phyloP scores from a whole-genome alignment of 2,113 vertebrate genomes.

The Gymnobelideus leadbeateri region DNA sequence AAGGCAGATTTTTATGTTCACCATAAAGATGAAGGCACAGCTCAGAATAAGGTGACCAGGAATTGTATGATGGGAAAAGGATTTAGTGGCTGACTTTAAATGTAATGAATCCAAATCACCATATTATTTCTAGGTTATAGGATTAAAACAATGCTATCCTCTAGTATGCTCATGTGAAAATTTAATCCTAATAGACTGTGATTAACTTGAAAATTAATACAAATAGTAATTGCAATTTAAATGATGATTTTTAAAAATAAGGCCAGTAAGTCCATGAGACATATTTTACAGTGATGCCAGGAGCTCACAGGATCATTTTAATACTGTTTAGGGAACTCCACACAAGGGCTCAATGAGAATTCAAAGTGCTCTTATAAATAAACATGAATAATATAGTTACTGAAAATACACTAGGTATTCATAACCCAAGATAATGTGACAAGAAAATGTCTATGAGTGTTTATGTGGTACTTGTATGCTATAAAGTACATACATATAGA shows the following conservation, averaged over 20 bases:
- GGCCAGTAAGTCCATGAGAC: neutral
- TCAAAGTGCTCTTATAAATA: neutral
- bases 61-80: neutral
- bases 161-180: neutral
- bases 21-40: neutral
- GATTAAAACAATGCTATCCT: neutral
- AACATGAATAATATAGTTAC: neutral
- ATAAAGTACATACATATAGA: neutral
- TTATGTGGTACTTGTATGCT: neutral
- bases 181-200: neutral
- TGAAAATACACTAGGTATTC: neutral
- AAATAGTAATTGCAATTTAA: neutral
- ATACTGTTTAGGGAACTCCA: neutral
- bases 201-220: neutral
- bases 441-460: neutral
- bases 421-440: neutral
- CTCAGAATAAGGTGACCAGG: neutral
- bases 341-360: neutral
- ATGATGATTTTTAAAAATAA: neutral
- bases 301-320: neutral
- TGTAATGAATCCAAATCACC: neutral
- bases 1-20: neutral
- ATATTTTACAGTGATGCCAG: neutral
- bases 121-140: neutral
- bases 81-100: neutral